Conservation (phyloP, 1,140 invertebrate genomes). For the Bactericera cockerelli region DNA sequence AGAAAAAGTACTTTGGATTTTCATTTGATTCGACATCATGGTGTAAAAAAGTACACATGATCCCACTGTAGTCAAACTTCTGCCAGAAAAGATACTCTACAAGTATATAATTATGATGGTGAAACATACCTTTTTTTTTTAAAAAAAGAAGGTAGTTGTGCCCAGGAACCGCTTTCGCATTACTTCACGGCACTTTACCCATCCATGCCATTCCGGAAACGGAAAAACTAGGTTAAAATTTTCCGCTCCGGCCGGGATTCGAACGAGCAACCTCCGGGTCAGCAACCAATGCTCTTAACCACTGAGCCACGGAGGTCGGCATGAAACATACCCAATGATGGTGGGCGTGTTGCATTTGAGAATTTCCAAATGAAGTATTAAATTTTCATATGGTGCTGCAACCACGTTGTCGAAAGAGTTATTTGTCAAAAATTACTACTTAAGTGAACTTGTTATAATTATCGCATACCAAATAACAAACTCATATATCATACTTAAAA, state of each 20-base stretch:
- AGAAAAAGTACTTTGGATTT: constrained; percentile 83
- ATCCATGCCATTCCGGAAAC: too few relatives aligned
- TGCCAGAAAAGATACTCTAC: background rate
- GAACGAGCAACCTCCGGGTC: too few relatives aligned
- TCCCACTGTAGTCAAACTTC: background rate
- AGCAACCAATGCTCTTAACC: too few relatives aligned
- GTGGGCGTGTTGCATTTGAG: background rate
- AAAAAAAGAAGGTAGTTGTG: background rate
- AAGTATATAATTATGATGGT: background rate
- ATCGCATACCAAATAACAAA: too few relatives aligned
- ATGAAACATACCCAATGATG: background rate
- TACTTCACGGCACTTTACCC: too few relatives aligned
- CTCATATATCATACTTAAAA: too few relatives aligned
- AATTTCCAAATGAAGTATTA: too few relatives aligned
- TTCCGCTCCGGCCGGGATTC: too few relatives aligned
- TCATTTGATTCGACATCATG: constrained; percentile 33
- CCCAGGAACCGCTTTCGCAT: too few relatives aligned
- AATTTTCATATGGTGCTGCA: too few relatives aligned
- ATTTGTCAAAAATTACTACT: background rate
- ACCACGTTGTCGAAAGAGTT: background rate
- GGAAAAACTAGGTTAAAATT: too few relatives aligned
- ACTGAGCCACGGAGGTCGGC: too few relatives aligned
- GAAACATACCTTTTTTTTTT: background rate
- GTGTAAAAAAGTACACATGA: background rate
- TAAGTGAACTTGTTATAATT: background rate